Evolutionary conservation across 2,797 vertebrate genomes (phyloP), one percentile per base, ranked within the genome.

Genomic region (Pseudochirops corinnae): DNA sequence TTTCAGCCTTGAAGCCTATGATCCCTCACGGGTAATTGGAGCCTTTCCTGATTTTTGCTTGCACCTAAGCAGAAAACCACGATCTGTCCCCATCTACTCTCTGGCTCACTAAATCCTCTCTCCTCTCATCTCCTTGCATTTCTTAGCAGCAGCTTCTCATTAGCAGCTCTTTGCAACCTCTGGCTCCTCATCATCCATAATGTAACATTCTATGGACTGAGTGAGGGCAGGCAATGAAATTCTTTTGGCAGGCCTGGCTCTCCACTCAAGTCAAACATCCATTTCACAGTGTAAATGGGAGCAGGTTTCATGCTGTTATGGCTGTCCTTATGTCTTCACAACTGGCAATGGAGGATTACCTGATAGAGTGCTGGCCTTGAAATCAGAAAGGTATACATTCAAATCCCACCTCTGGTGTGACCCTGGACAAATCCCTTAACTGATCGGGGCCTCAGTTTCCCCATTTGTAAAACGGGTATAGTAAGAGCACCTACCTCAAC

Each of bases 141-240:
- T 74, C 4, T 9, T 52, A 31, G 9, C 5, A 5, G 57, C 14
- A 0, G 6, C 11, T 39, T 0, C 5, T 9, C 46, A 24, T n/a
- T 7, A 50, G 13, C 31, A 18, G n/a, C 24, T 21, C 3, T 55
- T 92, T 28, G 6, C 18, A 33, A 62, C 28, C 50, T 56, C 29
- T 31, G 56, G 11, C 5, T 62, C 9, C 0, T 0, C 12, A 1
- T 16, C 21, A 26, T 28, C 58, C 55, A 0, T 26, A 55, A 18
- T 67, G 94, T 87, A 57, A 3, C 0, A 0, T 92, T 57, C 92
- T 33, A 1, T 10, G 90, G 33, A 29, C 67, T 74, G 67, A 74
- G n/a, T 9, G 16, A 74, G 67, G 67, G 67, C n/a, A 9, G n/a
- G 11, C 33, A 21, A 39, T 39, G 67, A 62, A 62, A 18, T 33